Conservation (phyloP, 2,113 vertebrate species). For the Struthio camelus region DNA sequence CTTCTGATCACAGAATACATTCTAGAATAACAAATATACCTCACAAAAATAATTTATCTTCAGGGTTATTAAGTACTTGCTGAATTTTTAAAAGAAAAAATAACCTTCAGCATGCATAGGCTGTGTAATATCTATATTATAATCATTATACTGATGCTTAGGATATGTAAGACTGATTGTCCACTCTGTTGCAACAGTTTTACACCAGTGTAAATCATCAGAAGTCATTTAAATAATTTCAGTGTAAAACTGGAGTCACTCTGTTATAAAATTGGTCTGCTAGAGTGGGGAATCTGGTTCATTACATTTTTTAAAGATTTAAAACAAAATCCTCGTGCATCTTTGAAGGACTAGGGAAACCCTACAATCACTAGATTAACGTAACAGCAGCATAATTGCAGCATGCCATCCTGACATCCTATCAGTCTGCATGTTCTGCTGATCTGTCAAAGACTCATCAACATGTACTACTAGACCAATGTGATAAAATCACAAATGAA, state of each 20-base stretch:
- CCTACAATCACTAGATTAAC: too few relatives aligned
- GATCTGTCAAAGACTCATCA: too few relatives aligned
- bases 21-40: slow-evolving; percentile 28
- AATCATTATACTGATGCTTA: not conserved
- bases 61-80: not conserved
- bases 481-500: not conserved
- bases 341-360: too few relatives aligned
- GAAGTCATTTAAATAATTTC: not conserved
- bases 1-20: not conserved
- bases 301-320: too few relatives aligned
- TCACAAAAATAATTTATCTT: not conserved
- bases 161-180: not conserved
- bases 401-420: too few relatives aligned
- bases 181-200: not conserved
- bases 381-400: too few relatives aligned
- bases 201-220: not conserved
- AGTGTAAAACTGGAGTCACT: too few relatives aligned
- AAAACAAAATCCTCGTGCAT: too few relatives aligned
- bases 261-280: too few relatives aligned
- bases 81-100: not conserved
- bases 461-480: too few relatives aligned
- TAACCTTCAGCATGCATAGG: not conserved
- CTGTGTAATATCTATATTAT: not conserved
- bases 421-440: too few relatives aligned
- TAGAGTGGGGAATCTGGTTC: too few relatives aligned